These are phyloP conservation scores for Epistrophe grossulariae DNA, from an alignment of 2,888 invertebrate species.

Conservation along the genomic window DNA sequence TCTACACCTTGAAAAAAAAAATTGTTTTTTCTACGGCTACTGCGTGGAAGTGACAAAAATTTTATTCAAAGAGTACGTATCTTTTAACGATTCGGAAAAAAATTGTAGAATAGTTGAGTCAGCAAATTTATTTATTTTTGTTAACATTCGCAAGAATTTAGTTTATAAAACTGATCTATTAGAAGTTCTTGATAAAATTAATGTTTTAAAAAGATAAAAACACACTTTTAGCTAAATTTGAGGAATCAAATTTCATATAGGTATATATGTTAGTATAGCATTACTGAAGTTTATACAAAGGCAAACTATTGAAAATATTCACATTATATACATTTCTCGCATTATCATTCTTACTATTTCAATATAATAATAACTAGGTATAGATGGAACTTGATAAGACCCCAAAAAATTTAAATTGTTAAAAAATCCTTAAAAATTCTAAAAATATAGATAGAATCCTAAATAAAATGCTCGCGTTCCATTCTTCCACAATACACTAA, in stretches of 20 bases:
- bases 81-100: no score
- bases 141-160: background rate
- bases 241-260: slow-evolving; percentile 62
- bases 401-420: no score
- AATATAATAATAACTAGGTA: background rate
- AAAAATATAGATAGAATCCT: no score
- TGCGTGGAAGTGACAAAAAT: no score
- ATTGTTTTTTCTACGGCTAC: no score
- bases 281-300: slow-evolving; percentile 59
- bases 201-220: slow-evolving; percentile 37
- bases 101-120: no score
- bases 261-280: slow-evolving; percentile 37
- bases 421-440: no score
- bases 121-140: no score
- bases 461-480: no score
- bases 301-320: slow-evolving; percentile 63
- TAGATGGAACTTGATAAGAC: background rate
- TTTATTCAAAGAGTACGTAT: no score
- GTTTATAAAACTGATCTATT: background rate
- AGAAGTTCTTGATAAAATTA: slow-evolving; percentile 4
- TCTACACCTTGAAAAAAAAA: no score
- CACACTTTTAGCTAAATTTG: slow-evolving; percentile 48
- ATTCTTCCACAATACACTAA: no score
- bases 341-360: slow-evolving; percentile 61
- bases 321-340: slow-evolving; percentile 66